Evolutionary conservation across 2,113 vertebrate species (phyloP), one percentile per base, ranked within the genome.

Genomic region (Macquaria australasica): DNA sequence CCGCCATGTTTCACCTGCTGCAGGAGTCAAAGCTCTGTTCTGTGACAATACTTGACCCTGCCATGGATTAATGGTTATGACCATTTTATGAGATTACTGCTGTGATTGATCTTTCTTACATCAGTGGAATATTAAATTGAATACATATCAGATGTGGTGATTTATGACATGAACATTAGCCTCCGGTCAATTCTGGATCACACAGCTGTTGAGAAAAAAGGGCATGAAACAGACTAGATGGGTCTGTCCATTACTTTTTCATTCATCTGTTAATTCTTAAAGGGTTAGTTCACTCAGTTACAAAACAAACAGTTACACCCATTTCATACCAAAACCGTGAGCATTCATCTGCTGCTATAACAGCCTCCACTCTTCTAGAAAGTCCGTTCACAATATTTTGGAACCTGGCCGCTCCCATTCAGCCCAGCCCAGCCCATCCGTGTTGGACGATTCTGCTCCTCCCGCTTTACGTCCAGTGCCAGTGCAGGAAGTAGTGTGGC

Each of bases 41-140:
- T 6, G 23, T 37, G 28, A 34, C 45, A 41, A 6, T 43, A 37
- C 25, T 64, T 20, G 71, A 71, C 73, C 43, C 25, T 6, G 0
- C 23, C 3, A 1, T 50, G 25, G 69, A 63, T 76, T 50, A n/a
- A 69, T 56, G 34, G 51, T 74, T 76, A 20, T 53, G 66, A 66
- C 20, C 39, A 18, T 69, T 3, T 86, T 59, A 23, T 70, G 48
- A 78, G 62, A 84, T 83, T 63, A 72, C 15, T n/a, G 60, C 72
- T 21, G 20, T 51, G 31, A 81, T 58, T 73, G 25, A 60, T 73
- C 45, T 43, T 0, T 73, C 25, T 71, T 37, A 55, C 77, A 56
- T 64, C 56, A 74, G 25, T 37, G 39, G 23, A 56, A 43, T 62
- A 63, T 73, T 16, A 10, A 28, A 58, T 67, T 59, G 31, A 68